phyloP scores from a whole-genome alignment of 2,888 invertebrate species.

The Yponomeuta plumbellus region DNA sequence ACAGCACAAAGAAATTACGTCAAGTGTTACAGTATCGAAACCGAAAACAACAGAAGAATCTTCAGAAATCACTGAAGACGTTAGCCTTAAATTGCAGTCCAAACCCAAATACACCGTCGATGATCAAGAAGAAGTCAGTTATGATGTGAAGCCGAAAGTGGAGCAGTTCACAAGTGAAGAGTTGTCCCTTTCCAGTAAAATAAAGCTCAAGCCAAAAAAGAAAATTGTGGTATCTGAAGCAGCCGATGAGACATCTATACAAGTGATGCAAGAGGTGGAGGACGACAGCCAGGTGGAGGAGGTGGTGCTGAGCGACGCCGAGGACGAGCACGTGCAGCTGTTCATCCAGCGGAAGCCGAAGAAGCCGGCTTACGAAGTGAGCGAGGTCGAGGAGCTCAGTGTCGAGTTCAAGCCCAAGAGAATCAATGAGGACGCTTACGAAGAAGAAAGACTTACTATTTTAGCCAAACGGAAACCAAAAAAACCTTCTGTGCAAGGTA shows the following conservation, averaged over 20 bases:
- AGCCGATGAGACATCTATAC: constrained; percentile 81
- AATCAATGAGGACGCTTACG: constrained; percentile 63
- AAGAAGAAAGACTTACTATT: constrained; percentile 82
- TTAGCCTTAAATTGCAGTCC: constrained; percentile 82
- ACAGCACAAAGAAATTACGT: constrained; percentile 55
- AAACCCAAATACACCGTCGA: constrained; percentile 81
- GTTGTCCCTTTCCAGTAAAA: constrained; percentile 82
- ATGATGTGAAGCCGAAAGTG: constrained; percentile 55
- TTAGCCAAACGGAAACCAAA: constrained; percentile 81
- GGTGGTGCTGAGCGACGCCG: constrained; percentile 79
- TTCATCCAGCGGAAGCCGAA: constrained; percentile 66
- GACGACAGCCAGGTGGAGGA: constrained; percentile 80
- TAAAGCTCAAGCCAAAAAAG: constrained; percentile 80
- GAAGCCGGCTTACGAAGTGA: constrained; percentile 76
- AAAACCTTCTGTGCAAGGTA: constrained; percentile 81
- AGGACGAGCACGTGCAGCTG: constrained; percentile 77
- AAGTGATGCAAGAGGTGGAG: constrained; percentile 79
- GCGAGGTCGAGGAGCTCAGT: constrained; percentile 78
- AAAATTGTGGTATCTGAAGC: constrained; percentile 80
- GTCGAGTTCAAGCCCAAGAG: constrained; percentile 71
- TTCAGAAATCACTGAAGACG: constrained; percentile 70
- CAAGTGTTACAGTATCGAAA: constrained; percentile 49
- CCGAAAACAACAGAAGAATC: constrained; percentile 54
- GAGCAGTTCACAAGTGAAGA: constrained; percentile 81
- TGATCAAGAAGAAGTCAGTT: constrained; percentile 79